phyloP scores from a whole-genome alignment of 2,888 invertebrate species.

The Phaedon cochleariae region DNA sequence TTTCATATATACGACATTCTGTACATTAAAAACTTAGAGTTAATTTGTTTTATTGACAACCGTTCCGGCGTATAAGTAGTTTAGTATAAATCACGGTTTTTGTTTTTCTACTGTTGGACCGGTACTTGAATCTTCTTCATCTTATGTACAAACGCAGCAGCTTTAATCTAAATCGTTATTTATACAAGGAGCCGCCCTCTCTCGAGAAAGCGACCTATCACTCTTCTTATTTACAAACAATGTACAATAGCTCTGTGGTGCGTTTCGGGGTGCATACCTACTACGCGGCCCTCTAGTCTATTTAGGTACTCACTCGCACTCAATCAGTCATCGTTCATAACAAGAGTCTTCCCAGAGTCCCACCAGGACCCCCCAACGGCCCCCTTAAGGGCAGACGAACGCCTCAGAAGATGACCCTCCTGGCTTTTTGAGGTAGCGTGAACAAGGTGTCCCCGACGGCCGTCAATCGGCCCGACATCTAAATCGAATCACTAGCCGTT shows the following conservation, averaged over 20 bases:
- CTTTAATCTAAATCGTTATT: conserved; percentile 45
- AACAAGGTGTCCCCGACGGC: conserved; percentile 36
- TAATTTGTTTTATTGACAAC: conserved; percentile 57
- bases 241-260: conserved; percentile 41
- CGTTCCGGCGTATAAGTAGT: conserved; percentile 56
- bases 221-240: conserved; percentile 59
- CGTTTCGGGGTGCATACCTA: not conserved
- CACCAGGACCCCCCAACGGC: conserved; percentile 50
- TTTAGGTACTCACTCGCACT: conserved; percentile 52
- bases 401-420: conserved; percentile 28
- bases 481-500: conserved; percentile 62
- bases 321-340: conserved; percentile 25
- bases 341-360: conserved; percentile 26
- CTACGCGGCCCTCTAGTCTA: no score
- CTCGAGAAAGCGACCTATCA: conserved; percentile 45
- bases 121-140: conserved; percentile 40
- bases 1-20: conserved; percentile 59
- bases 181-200: conserved; percentile 46
- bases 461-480: no score
- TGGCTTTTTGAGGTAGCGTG: conserved; percentile 54
- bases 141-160: conserved; percentile 52
- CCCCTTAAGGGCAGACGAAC: conserved; percentile 50
- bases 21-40: conserved; percentile 60
- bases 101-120: conserved; percentile 41
- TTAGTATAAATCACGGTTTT: conserved; percentile 56